These are phyloP conservation scores for Pachydiplax longipennis DNA, from an alignment of 2,888 invertebrate species.

Conservation along the genomic window DNA sequence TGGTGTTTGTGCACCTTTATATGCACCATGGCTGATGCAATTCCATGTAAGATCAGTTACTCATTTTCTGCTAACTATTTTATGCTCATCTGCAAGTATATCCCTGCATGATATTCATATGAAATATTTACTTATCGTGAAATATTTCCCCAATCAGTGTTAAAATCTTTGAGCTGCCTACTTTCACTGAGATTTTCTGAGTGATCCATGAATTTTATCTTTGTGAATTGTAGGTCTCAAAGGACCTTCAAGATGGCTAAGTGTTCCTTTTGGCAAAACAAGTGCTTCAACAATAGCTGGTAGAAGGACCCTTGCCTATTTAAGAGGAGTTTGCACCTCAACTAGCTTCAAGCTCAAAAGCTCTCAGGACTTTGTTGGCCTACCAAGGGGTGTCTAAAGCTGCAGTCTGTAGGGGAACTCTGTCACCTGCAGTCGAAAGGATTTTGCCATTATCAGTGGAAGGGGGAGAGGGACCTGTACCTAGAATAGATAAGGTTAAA, in stretches of 20 bases:
- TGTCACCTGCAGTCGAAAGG: not conserved
- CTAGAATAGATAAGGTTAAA: constrained; percentile 52
- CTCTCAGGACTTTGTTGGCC: constrained; percentile 60
- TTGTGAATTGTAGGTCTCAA: constrained; percentile 56
- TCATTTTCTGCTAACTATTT: too few relatives aligned
- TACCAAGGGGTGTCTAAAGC: constrained; percentile 53
- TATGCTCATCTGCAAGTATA: too few relatives aligned
- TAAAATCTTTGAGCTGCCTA: not conserved
- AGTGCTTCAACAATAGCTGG: constrained; percentile 57
- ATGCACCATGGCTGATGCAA: too few relatives aligned
- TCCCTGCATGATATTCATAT: too few relatives aligned
- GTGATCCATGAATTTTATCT: not conserved
- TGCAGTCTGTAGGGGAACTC: not conserved
- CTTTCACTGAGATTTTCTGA: not conserved
- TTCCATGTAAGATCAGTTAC: too few relatives aligned
- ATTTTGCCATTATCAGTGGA: not conserved
- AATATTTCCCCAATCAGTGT: not conserved
- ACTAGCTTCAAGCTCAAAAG: constrained; percentile 57
- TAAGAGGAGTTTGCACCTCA: constrained; percentile 57
- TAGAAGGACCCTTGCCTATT: constrained; percentile 58
- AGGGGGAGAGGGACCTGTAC: constrained; percentile 16
- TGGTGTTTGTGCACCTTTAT: too few relatives aligned
- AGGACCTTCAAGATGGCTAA: constrained; percentile 60
- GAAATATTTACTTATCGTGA: too few relatives aligned
- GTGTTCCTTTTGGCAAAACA: constrained; percentile 60